These are phyloP conservation scores for Karalla daura DNA, from an alignment of 2,797 vertebrate genomes.

Conservation along the genomic window DNA sequence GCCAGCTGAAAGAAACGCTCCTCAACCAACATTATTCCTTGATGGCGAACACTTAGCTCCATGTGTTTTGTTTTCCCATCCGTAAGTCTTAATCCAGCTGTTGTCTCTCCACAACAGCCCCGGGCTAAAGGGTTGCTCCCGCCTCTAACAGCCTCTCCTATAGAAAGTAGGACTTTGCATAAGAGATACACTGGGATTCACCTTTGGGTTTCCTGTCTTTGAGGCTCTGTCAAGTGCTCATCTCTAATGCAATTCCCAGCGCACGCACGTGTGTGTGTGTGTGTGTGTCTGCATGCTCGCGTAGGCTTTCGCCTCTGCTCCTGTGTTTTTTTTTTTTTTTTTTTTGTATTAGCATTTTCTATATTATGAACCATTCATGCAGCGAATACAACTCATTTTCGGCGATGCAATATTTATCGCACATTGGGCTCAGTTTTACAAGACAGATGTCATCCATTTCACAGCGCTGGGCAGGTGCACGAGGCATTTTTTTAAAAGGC, in stretches of 20 bases:
- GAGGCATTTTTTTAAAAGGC: conserved; percentile 52
- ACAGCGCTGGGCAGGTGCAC: conserved; percentile 41
- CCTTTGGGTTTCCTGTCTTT: conserved; percentile 11
- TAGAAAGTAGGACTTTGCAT: conserved; percentile 47
- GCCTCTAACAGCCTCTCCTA: conserved; percentile 24
- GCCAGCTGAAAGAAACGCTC: too few species aligned
- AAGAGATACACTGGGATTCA: conserved; percentile 30
- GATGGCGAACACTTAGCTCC: conserved; percentile 3
- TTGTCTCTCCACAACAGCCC: conserved; percentile 16
- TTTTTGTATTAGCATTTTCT: conserved; percentile 53
- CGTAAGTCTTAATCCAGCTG: conserved; percentile 6
- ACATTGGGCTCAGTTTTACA: conserved; percentile 68
- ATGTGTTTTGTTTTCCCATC: conserved; percentile 20
- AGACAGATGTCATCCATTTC: conserved; percentile 68
- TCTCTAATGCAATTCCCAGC: conserved; percentile 46
- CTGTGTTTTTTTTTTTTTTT: conserved; percentile 15
- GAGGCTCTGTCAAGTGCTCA: conserved; percentile 35
- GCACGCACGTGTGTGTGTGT: conserved; percentile 36
- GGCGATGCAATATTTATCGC: conserved; percentile 77
- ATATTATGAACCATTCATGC: conserved; percentile 72
- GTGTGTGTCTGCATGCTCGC: conserved; percentile 35
- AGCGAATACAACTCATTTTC: conserved; percentile 68
- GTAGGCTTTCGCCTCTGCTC: conserved; percentile 14
- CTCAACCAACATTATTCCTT: too few species aligned
- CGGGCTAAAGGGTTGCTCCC: conserved; percentile 7